Base-by-base conservation (phyloP, 2,797 vertebrate genomes). In the Melanotaenia nigrans region DNA sequence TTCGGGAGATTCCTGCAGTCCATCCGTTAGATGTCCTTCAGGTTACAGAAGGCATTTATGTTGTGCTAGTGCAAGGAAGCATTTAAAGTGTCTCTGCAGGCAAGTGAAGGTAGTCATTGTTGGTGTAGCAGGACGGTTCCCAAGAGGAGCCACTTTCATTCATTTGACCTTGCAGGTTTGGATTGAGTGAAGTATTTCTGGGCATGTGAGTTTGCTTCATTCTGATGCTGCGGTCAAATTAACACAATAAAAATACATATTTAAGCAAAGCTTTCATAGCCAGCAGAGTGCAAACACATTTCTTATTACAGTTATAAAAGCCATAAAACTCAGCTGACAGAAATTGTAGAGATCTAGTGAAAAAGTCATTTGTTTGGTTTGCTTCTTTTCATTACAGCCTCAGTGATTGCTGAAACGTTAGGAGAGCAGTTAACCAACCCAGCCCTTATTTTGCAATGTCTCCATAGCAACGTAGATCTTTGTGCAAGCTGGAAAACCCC, bases 391-490 rank as follows among this genome's bases (percentile, higher is more conserved):
- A 89, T 91, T 90, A 92, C 51, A 79, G 83, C 68, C 56, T 49
- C 56, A 70, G 71, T 74, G 82, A 85, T 85, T 87, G 78, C 71
- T 86, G 85, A 87, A 90, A 90, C 83, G 78, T 83, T 77, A 87
- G 85, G 72, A 82, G 83, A 82, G 77, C 77, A 75, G 78, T 82
- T 79, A 77, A 87, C 79, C 67, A 82, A 83, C 85, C 83, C 89
- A 58, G 73, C 89, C 86, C 83, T 91, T 92, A 90, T 92, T 92
- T 91, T 92, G 89, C 66, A 74, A 72, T 60, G 78, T 89, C 81
- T 79, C 90, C 89, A 92, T 87, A 83, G 91, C 78, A 91, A 94
- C 92, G 64, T 78, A 86, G 91, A 12, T 85, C 80, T 90, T 77
- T 87, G 76, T 81, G 84, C 85, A 87, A 57, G n/a, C 88, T 89